Conservation (phyloP, 2,113 vertebrate species). For the Sturnira hondurensis region DNA sequence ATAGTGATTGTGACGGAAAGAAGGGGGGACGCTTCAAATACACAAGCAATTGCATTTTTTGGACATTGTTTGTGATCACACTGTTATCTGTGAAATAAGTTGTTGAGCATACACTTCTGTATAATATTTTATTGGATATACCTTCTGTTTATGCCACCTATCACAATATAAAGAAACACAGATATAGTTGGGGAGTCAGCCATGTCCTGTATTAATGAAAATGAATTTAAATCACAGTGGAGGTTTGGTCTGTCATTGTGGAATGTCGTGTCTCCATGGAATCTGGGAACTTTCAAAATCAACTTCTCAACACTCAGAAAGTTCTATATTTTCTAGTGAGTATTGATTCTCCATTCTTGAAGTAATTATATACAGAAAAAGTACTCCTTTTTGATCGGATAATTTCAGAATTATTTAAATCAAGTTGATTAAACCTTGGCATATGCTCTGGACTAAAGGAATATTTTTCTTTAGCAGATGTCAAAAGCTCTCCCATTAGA, state of each 20-base stretch:
- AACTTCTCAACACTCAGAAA: background rate
- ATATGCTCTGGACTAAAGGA: background rate
- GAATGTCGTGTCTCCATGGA: background rate
- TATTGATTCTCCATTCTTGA: background rate
- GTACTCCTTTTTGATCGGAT: background rate
- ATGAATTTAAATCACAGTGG: background rate
- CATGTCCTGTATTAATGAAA: background rate
- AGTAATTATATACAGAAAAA: background rate
- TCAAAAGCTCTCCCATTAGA: background rate
- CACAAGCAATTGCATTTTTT: background rate
- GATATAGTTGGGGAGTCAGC: background rate
- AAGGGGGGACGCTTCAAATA: background rate
- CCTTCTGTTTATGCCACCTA: background rate
- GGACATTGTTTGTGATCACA: background rate
- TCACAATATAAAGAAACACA: background rate
- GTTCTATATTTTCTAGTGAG: background rate
- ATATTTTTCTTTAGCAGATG: background rate
- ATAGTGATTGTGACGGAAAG: background rate
- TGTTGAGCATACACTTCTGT: background rate
- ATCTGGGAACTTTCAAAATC: background rate
- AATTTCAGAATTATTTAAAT: constrained; percentile 1
- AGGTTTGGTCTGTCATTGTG: background rate
- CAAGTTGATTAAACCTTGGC: background rate
- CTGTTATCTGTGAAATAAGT: background rate
- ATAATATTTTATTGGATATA: background rate